A percentile compares a stretch with the other conserved stretches of the same genome.
Conservation (phyloP, 2,888 invertebrate genomes). For the Yponomeuta evonymella region DNA sequence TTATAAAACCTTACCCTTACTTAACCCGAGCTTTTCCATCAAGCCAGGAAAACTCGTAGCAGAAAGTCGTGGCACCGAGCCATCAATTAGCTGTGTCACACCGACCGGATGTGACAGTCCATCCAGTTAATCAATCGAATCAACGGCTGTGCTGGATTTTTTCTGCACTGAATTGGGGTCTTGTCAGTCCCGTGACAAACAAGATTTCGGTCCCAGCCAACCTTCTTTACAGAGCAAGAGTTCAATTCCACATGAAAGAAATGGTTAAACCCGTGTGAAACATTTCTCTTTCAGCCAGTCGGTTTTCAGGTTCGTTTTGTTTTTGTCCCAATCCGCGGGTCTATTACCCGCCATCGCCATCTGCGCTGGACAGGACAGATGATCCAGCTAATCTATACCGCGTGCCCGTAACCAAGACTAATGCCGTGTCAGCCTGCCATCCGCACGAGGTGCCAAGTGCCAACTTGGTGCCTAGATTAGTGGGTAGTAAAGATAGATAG, state of each 20-base stretch:
- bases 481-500: too few relatives aligned
- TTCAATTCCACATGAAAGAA: too few relatives aligned
- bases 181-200: not conserved
- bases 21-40: not conserved
- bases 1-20: not conserved
- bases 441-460: too few relatives aligned
- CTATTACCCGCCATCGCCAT: too few relatives aligned
- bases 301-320: too few relatives aligned
- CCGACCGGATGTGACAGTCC: too few relatives aligned
- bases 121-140: not conserved
- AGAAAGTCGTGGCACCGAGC: not conserved
- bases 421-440: not conserved
- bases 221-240: not conserved
- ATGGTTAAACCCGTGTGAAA: too few relatives aligned
- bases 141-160: not conserved
- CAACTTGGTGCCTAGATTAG: too few relatives aligned
- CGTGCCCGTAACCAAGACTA: not conserved
- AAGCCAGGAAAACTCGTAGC: not conserved
- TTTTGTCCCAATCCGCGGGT: too few relatives aligned
- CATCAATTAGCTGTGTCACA: not conserved
- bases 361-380: too few relatives aligned
- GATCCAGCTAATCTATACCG: not conserved
- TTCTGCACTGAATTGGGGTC: not conserved
- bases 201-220: not conserved
- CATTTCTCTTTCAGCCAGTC: too few relatives aligned